Conservation (phyloP, 2,797 vertebrate genomes). For the Eurystomus glaucurus region DNA sequence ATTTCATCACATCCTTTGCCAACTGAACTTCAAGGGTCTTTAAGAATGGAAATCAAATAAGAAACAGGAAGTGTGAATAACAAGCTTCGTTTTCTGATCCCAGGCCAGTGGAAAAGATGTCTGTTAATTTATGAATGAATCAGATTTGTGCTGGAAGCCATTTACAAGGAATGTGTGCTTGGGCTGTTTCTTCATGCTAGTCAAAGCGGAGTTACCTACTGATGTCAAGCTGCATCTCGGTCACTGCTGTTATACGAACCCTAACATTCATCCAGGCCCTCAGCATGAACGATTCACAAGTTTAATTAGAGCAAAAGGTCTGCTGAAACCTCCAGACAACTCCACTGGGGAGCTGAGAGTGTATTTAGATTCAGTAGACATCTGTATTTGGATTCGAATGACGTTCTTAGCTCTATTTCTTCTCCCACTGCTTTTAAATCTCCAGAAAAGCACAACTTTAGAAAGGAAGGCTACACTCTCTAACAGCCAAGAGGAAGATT, state of each 20-base stretch:
- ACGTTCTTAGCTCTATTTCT: background rate
- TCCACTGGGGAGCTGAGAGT: background rate
- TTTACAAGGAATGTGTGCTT: background rate
- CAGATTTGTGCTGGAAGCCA: background rate
- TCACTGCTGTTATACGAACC: background rate
- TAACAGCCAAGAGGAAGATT: slow-evolving; percentile 19
- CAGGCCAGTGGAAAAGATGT: background rate
- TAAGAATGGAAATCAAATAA: background rate
- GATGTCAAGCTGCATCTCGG: background rate
- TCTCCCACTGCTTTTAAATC: background rate
- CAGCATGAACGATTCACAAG: background rate
- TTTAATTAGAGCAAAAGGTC: background rate
- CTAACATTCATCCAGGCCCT: background rate
- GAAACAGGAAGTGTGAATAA: background rate
- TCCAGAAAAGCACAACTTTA: background rate
- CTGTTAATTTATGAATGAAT: background rate
- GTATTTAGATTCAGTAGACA: background rate
- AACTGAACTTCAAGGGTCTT: background rate
- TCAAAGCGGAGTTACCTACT: background rate
- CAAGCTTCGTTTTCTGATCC: background rate
- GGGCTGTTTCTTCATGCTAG: background rate
- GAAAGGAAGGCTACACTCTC: background rate
- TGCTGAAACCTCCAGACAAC: background rate
- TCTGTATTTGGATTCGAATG: background rate
- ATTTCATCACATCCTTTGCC: background rate